Base-by-base conservation (phyloP, 2,888 invertebrate genomes). In the Eristalis tenax region DNA sequence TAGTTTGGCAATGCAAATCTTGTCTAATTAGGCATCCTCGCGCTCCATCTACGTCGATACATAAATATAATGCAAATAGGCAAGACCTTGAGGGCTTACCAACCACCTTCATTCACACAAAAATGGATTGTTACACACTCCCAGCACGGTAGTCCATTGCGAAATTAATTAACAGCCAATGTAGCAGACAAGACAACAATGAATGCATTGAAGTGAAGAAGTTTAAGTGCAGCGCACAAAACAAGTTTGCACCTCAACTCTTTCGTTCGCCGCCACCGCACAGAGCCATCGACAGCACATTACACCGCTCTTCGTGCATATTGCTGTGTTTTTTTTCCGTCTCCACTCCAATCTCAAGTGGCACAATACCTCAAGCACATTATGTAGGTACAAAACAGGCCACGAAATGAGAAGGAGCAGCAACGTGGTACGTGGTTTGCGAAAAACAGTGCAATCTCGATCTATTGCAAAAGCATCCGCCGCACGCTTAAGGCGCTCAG, bases 201-300 rank as follows among this genome's bases (percentile, higher is more conserved):
- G 18, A 64, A 50, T 69, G 83, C 68, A 75, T 56, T 76, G 32
- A 82, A 64, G 69, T 43, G 32, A 23, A 35, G 43, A 64, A 82
- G 40, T 70, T 38, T 11, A 75, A 76, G 57, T 64, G 38, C 35
- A 69, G 40, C 40, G 5, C 18, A 13, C 22, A 35, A 57, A 66
- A 63, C 26, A 43, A 69, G 81, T 76, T 84, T 40, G 80, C 66
- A 80, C 76, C 59, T 50, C 76, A 84, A 63, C 70, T 80, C 80
- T 84, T 71, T 84, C 66, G 38, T 80, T 79, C 69, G 32, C 15
- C 15, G 43, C 50, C 18, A 50, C 50, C 50, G 32, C 32, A 50
- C 8, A n/a, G 18, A n/a, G n/a, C 50, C 50, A 50, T 50, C n/a
- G n/a, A n/a, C 43, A 50, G 2, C 8, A 50, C 18, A 8, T 18